A percentile compares a stretch with the other conserved stretches of the same genome.
Evolutionary conservation across 2,888 invertebrate genomes (phyloP).

Genomic region (Druceiella hillmani): DNA sequence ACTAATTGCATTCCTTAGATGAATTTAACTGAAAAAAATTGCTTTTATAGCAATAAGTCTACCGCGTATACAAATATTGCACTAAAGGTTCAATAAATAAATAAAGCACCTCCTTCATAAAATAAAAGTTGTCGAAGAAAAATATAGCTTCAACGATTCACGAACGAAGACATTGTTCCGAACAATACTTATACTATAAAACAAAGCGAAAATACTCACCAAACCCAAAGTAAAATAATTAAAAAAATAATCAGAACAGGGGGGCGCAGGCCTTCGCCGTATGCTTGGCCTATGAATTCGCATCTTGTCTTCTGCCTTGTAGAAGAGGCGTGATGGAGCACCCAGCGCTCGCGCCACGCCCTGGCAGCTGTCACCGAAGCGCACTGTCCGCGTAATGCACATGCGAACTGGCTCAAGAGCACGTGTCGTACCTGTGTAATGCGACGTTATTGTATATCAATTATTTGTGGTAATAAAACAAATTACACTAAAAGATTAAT

Average conservation of each 20-base stretch:
- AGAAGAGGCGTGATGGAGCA: slow-evolving; percentile 89
- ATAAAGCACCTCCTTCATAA: not conserved
- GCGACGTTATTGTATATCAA: no score
- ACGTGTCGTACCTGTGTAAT: slow-evolving; percentile 58
- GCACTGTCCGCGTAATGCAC: slow-evolving; percentile 61
- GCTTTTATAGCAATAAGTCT: no score
- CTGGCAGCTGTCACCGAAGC: slow-evolving; percentile 83
- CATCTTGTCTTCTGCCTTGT: slow-evolving; percentile 99
- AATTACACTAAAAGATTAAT: no score
- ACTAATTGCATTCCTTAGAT: no score
- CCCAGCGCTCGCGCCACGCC: slow-evolving; percentile 86
- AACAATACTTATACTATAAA: no score
- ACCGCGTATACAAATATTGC: no score
- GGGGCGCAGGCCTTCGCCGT: slow-evolving; percentile 68
- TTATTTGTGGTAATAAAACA: no score
- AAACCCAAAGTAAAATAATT: slow-evolving; percentile 96
- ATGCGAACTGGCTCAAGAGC: slow-evolving; percentile 56
- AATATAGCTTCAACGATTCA: not conserved
- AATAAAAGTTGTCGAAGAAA: not conserved
- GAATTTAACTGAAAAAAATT: no score
- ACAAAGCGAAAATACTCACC: no score
- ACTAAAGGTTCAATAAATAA: no score
- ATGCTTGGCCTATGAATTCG: slow-evolving; percentile 90
- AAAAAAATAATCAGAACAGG: slow-evolving; percentile 94
- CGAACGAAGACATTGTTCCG: no score